Evolutionary conservation across 2,797 vertebrate species (phyloP).

Genomic region (Scolopax rusticola): DNA sequence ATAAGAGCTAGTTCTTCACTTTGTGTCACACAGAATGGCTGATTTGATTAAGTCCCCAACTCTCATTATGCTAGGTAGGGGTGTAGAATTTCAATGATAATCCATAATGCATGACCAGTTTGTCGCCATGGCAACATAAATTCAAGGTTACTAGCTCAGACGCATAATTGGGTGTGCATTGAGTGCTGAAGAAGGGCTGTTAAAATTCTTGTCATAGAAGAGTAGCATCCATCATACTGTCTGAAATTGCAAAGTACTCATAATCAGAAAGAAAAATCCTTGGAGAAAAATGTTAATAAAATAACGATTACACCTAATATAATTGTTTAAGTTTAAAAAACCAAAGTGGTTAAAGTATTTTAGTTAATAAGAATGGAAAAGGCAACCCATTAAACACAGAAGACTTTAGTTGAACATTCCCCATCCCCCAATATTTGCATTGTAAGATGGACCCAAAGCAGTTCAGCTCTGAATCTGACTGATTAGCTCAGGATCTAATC

Average conservation of each 20-base stretch:
- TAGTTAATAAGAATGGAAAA: constrained; percentile 67
- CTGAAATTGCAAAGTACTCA: constrained; percentile 94
- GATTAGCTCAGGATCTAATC: constrained; percentile 62
- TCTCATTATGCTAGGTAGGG: constrained; percentile 99
- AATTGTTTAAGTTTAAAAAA: constrained; percentile 79
- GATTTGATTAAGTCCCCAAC: constrained; percentile 99
- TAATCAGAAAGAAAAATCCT: constrained; percentile 93
- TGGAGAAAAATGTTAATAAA: constrained; percentile 89
- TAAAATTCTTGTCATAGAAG: constrained; percentile 99
- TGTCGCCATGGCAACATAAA: constrained; percentile 99
- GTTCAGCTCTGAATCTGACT: constrained; percentile 47
- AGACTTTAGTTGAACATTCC: constrained; percentile 36
- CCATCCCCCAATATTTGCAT: constrained; percentile 61
- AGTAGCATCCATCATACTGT: constrained; percentile 97
- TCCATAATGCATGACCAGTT: constrained; percentile 99
- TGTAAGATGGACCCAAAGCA: constrained; percentile 64
- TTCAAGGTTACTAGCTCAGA: constrained; percentile 99
- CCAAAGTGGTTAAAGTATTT: constrained; percentile 70
- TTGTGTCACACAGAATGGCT: constrained; percentile 98
- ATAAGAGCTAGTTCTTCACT: constrained; percentile 96
- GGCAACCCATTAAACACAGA: constrained; percentile 69
- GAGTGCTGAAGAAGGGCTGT: constrained; percentile 97
- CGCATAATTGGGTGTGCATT: constrained; percentile 98
- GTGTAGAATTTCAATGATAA: constrained; percentile 99
- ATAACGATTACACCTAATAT: constrained; percentile 77